Conservation (phyloP, 2,113 vertebrate genomes). For the Cebus imitator region DNA sequence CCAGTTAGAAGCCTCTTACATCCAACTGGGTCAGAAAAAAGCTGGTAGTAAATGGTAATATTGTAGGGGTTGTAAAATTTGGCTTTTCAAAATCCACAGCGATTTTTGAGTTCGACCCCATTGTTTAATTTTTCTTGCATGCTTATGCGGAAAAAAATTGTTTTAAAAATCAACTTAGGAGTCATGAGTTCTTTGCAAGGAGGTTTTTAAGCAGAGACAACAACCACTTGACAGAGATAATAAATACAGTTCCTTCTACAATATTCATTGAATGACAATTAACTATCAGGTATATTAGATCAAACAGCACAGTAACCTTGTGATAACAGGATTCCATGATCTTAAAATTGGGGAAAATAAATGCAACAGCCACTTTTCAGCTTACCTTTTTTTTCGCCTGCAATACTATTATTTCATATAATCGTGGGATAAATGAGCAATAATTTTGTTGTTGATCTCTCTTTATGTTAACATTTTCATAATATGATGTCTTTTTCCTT, state of each 20-base stretch:
- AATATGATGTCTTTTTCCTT: conserved; percentile 81
- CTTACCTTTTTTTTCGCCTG: conserved; percentile 86
- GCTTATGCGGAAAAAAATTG: too few species aligned
- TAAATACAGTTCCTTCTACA: neutral
- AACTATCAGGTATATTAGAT: neutral
- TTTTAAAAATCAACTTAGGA: neutral
- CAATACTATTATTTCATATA: conserved; percentile 83
- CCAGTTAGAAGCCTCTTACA: too few species aligned
- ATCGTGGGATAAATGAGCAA: conserved; percentile 81
- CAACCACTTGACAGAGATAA: neutral
- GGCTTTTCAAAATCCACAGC: too few species aligned
- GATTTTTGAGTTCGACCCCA: too few species aligned
- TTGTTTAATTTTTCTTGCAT: too few species aligned
- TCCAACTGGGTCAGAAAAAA: too few species aligned
- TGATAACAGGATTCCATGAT: conserved; percentile 57
- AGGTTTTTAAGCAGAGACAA: neutral
- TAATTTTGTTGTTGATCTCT: conserved; percentile 80
- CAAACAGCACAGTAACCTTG: conserved; percentile 7
- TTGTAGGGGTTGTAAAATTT: too few species aligned
- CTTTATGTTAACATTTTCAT: conserved; percentile 87
- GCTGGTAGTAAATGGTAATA: too few species aligned
- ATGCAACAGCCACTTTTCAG: conserved; percentile 47
- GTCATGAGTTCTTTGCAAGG: neutral
- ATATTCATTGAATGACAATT: neutral
- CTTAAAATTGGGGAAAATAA: conserved; percentile 65